phyloP scores from a whole-genome alignment of 2,888 invertebrate species.

The Agapetus fuscipes region DNA sequence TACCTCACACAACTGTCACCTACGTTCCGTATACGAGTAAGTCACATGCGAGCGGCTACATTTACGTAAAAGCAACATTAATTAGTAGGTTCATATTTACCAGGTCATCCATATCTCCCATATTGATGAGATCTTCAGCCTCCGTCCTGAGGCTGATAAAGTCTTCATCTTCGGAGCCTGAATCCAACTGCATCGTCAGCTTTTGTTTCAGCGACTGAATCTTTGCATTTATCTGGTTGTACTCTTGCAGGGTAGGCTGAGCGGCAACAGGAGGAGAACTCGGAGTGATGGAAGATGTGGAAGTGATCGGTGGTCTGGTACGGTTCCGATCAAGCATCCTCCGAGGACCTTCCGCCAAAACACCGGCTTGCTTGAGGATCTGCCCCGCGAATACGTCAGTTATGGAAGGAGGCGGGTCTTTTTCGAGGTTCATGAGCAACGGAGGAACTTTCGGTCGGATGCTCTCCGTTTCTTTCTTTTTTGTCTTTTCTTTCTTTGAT shows the following conservation, averaged over 20 bases:
- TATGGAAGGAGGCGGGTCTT: constrained; percentile 44
- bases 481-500: constrained; percentile 37
- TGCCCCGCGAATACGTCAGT: constrained; percentile 57
- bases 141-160: constrained; percentile 56
- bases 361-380: constrained; percentile 44
- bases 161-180: constrained; percentile 55
- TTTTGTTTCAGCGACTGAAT: constrained; percentile 44
- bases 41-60: no score
- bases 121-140: constrained; percentile 46
- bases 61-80: no score
- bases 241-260: constrained; percentile 31
- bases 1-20: no score
- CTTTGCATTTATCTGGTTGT: constrained; percentile 50
- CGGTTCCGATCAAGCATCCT: constrained; percentile 23
- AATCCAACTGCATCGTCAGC: constrained; percentile 39
- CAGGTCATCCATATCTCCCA: constrained; percentile 25
- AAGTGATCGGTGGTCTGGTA: background rate
- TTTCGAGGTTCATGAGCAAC: constrained; percentile 25
- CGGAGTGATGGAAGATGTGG: constrained; percentile 20
- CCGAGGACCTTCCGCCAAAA: constrained; percentile 26
- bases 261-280: constrained; percentile 24
- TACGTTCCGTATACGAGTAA: no score
- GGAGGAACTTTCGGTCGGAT: constrained; percentile 41
- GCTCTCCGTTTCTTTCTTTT: constrained; percentile 34
- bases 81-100: background rate